These are phyloP conservation scores for Phocides pigmalion DNA, from an alignment of 1,140 invertebrate species.

Conservation along the genomic window DNA sequence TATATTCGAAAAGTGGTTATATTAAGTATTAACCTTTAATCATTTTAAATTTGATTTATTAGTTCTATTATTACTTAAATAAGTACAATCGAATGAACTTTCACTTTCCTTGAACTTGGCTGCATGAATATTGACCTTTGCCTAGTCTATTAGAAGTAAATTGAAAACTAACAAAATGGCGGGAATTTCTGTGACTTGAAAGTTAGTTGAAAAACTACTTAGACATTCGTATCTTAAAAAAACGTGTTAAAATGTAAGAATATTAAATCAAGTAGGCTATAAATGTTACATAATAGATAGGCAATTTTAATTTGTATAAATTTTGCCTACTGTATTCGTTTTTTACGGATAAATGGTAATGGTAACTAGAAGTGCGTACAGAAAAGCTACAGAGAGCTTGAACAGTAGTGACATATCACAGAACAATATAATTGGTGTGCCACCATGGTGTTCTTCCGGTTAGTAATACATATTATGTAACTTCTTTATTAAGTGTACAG, in stretches of 20 bases:
- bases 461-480: slow-evolving; percentile 18
- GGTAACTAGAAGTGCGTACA: slow-evolving; percentile 48
- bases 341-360: slow-evolving; percentile 46
- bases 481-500: background rate
- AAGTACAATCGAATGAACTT: background rate
- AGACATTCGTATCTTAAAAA: too few relatives aligned
- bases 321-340: background rate
- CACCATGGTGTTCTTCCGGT: slow-evolving; percentile 72
- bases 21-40: too few relatives aligned
- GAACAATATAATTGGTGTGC: slow-evolving; percentile 48
- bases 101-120: background rate
- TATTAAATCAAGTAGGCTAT: slow-evolving; percentile 13
- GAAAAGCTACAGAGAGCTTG: slow-evolving; percentile 47
- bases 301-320: background rate
- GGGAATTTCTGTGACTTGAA: background rate
- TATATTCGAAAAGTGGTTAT: too few relatives aligned
- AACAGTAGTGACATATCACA: slow-evolving; percentile 48
- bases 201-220: too few relatives aligned
- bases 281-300: background rate
- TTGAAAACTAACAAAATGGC: slow-evolving; percentile 5
- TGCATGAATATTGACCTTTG: slow-evolving; percentile 1
- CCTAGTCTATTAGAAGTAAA: background rate
- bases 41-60: too few relatives aligned
- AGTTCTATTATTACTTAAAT: too few relatives aligned
- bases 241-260: background rate